phyloP scores from a whole-genome alignment of 2,797 vertebrate genomes.

The Acipenser ruthenus region DNA sequence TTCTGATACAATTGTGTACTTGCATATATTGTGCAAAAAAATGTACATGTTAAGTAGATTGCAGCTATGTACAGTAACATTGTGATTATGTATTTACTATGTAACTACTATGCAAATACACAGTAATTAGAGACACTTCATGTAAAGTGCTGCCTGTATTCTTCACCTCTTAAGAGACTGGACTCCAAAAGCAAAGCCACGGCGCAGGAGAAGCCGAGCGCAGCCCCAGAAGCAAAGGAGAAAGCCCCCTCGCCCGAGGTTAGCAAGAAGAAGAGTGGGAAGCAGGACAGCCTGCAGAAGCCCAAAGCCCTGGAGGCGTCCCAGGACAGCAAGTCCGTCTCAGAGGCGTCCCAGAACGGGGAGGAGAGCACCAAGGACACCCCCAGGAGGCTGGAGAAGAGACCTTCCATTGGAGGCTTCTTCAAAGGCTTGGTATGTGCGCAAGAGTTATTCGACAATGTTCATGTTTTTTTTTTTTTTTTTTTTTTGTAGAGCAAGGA shows the following conservation, averaged over 20 bases:
- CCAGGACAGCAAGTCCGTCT: slow-evolving; percentile 46
- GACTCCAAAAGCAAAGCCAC: slow-evolving; percentile 39
- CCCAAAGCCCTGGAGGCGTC: slow-evolving; percentile 30
- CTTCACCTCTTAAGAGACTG: slow-evolving; percentile 30
- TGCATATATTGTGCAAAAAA: too few relatives aligned
- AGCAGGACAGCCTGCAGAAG: slow-evolving; percentile 29
- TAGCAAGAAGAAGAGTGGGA: slow-evolving; percentile 14
- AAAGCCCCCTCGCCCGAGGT: too few relatives aligned
- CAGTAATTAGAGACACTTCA: too few relatives aligned
- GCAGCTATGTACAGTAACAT: too few relatives aligned
- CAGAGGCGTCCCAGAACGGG: slow-evolving; percentile 44
- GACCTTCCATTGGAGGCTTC: slow-evolving; percentile 82
- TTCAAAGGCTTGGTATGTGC: slow-evolving; percentile 80
- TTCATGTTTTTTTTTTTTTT: too few relatives aligned
- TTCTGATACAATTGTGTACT: too few relatives aligned
- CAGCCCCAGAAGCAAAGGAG: slow-evolving; percentile 13
- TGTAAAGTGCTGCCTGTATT: too few relatives aligned
- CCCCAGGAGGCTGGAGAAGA: slow-evolving; percentile 76
- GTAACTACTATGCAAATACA: too few relatives aligned
- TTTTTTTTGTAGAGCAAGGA: too few relatives aligned
- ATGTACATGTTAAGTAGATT: too few relatives aligned
- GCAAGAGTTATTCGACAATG: too few relatives aligned
- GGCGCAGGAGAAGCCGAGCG: slow-evolving; percentile 52
- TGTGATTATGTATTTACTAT: too few relatives aligned
- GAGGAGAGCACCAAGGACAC: slow-evolving; percentile 42